Evolutionary conservation across 2,888 invertebrate species (phyloP), one percentile per base, ranked within the genome.

Genomic region (Apeira syringaria): DNA sequence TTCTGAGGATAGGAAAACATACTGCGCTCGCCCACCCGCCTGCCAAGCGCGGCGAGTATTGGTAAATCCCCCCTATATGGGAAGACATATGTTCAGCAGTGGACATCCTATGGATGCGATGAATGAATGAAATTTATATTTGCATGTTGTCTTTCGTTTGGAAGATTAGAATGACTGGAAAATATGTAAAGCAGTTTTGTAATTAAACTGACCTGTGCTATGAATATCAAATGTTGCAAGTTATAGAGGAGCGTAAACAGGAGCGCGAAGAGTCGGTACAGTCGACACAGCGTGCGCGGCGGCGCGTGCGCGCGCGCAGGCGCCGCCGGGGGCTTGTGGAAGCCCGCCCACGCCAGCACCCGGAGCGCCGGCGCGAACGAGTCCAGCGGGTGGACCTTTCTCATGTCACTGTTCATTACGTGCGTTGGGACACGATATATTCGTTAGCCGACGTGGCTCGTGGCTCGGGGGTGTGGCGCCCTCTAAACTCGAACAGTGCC

Each of bases 311-410:
- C 3, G 47, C 35, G 30, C 75, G 40, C 22, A 68, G 32, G 43
- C 56, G 67, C 40, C 62, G 68, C 0, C 35, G 61, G 9, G n/a
- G 54, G 53, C 43, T 58, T 68, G 40, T 51, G 68, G 50, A 27
- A 74, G 4, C 74, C 74, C 2, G 56, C 42, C 53, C 53, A 54
- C 3, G 47, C 35, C 31, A 74, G 40, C 22, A 68, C 32, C 44
- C 56, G 67, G 41, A 62, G 68, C 0, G 60, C 52, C 8, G 30
- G 32, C 7, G 41, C 12, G 42, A 74, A 73, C 3, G 71, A 64
- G 35, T 74, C 64, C 43, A 69, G 64, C 2, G 74, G 72, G 3
- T 38, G 50, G 2, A 59, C 47, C 50, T 52, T 59, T 44, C 48
- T 42, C 22, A 38, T 43, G 33, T 37, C 44, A 47, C 52, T 47